Percentiles rank a stretch among this genome's conserved stretches.
phyloP scores from a whole-genome alignment of 2,888 invertebrate species.

The Tachina lurida region DNA sequence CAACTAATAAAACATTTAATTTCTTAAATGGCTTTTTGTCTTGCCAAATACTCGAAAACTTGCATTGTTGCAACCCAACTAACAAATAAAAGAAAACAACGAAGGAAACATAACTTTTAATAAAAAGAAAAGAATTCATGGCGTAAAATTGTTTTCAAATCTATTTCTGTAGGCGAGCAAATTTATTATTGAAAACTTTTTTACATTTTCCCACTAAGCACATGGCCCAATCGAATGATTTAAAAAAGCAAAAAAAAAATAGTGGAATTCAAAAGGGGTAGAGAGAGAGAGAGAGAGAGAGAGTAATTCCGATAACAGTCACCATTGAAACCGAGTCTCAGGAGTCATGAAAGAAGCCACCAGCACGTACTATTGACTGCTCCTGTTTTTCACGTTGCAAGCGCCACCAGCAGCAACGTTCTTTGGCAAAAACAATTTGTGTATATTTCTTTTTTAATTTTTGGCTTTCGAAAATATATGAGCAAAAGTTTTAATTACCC shows the following conservation, averaged over 20 bases:
- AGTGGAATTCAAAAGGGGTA: not conserved
- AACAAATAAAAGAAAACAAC: constrained; percentile 15
- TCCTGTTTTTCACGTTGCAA: constrained; percentile 35
- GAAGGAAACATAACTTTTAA: constrained; percentile 14
- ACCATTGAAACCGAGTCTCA: not conserved
- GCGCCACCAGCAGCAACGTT: constrained; percentile 42
- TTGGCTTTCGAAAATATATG: constrained; percentile 74
- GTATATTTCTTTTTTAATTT: constrained; percentile 47
- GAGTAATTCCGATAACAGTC: not conserved
- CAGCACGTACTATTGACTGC: constrained; percentile 24
- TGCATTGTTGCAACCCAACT: constrained; percentile 18
- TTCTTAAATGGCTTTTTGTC: not conserved
- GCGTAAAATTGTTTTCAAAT: constrained; percentile 49
- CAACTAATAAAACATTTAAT: not conserved
- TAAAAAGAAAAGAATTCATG: constrained; percentile 49
- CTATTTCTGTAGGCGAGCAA: constrained; percentile 56
- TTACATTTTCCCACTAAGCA: constrained; percentile 33
- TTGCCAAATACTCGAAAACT: not conserved
- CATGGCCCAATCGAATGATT: constrained; percentile 22
- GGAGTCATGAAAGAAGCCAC: constrained; percentile 16
- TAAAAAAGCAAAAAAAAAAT: not conserved
- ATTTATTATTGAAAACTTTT: constrained; percentile 67
- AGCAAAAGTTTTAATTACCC: constrained; percentile 81
- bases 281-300: constrained; percentile 38
- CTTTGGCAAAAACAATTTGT: constrained; percentile 60